Base-by-base conservation (phyloP, 2,888 invertebrate genomes). In the Fragum whitleyi region DNA sequence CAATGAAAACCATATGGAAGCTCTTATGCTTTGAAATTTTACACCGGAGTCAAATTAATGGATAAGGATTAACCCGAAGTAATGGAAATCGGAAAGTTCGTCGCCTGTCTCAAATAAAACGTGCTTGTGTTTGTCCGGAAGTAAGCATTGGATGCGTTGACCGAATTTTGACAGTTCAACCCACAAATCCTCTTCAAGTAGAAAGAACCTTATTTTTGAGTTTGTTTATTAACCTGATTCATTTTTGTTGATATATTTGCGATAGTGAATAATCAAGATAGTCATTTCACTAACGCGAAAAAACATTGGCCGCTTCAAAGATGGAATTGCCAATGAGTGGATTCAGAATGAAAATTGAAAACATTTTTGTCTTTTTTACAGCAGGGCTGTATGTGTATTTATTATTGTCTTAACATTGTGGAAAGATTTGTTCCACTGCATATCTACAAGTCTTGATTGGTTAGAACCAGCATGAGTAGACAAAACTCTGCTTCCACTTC, bases 401-500 rank as follows among this genome's bases (percentile, higher is more conserved):
- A 21, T 23, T 65, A 42, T 65, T 65, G 23, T 65, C 65, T 9
- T 65, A 65, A 26, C 21, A 42, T 42, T 65, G 26, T 61, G 32
- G 65, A 36, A 65, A 42, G 42, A 36, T 6, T 21, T n/a, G 36
- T 65, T 65, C 65, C 65, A 65, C 36, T 42, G 9, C n/a, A 36
- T 65, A 39, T 1, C 21, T 11, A 32, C 1, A 32, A 32, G 29
- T 61, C 16, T 23, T 19, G 32, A 11, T 32, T 65, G 70, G 47
- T 47, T 47, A 47, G 14, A 47, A 9, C 72, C 67, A 79, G 23
- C 36, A 84, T 84, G 84, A 84, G 77, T 79, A 81, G 70, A 72
- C 74, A 79, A 61, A 77, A 75, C 32, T 29, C 68, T 51, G 67
- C 62, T 42, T 74, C 74, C 55, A 65, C 81, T 78, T 77, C 84